phyloP scores from a whole-genome alignment of 2,888 invertebrate genomes.

The Steinernema hermaphroditum region DNA sequence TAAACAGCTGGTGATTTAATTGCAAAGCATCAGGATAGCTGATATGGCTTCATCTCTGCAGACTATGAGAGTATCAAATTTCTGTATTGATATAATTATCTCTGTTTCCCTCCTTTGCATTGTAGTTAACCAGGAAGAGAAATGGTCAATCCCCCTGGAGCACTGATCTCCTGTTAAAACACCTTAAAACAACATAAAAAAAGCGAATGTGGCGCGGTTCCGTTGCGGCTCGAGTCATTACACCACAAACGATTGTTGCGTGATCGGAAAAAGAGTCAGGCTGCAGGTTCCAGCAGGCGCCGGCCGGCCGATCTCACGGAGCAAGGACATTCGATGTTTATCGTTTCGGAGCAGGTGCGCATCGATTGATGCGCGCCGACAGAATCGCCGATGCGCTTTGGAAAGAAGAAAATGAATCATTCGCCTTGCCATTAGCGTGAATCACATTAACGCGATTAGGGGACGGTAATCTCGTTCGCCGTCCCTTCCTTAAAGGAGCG shows the following conservation, averaged over 20 bases:
- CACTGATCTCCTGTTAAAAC: too few relatives aligned
- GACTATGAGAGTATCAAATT: too few relatives aligned
- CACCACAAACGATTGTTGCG: constrained; percentile 20
- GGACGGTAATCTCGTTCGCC: not conserved
- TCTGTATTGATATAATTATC: too few relatives aligned
- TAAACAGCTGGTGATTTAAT: too few relatives aligned
- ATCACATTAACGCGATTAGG: not conserved
- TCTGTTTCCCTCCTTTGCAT: too few relatives aligned
- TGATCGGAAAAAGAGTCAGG: not conserved
- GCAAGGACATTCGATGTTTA: constrained; percentile 11
- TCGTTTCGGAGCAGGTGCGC: constrained; percentile 2
- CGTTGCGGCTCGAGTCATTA: constrained; percentile 9
- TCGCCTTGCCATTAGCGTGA: constrained; percentile 1
- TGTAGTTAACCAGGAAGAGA: too few relatives aligned
- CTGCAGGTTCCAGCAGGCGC: not conserved
- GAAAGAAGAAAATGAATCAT: not conserved
- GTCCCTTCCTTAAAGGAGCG: not conserved
- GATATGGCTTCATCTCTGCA: too few relatives aligned
- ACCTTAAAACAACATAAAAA: too few relatives aligned
- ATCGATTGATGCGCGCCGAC: not conserved
- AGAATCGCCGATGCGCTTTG: not conserved
- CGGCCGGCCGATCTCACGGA: not conserved
- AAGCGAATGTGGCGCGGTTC: not conserved
- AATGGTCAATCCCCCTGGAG: too few relatives aligned
- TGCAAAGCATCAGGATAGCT: too few relatives aligned